Conservation (phyloP, 2,113 vertebrate genomes). For the Cavia porcellus region DNA sequence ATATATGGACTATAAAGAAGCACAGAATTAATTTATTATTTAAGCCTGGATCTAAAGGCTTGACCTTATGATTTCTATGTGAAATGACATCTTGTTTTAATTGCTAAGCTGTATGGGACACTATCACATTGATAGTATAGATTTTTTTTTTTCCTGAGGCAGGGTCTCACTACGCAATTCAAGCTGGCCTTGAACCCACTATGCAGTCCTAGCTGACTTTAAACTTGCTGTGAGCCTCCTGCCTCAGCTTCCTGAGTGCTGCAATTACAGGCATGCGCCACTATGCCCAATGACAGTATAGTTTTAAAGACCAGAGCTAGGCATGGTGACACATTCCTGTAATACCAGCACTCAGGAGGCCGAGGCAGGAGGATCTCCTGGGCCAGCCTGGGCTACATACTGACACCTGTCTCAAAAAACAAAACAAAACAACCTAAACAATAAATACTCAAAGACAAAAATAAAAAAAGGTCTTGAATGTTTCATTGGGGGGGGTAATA, state of each 20-base stretch:
- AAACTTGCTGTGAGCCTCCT: neutral
- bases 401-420: neutral
- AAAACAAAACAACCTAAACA: neutral
- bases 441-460: neutral
- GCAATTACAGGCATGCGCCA: neutral
- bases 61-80: neutral
- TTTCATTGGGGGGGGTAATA: neutral
- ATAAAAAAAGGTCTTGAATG: neutral
- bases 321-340: neutral
- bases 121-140: neutral
- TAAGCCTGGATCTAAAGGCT: neutral
- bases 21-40: neutral
- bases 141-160: neutral
- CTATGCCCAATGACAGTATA: neutral
- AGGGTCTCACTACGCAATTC: neutral
- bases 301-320: neutral
- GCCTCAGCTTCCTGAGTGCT: neutral
- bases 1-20: neutral
- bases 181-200: neutral
- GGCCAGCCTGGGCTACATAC: neutral
- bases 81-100: constrained; percentile 22
- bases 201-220: neutral
- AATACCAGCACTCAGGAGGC: neutral
- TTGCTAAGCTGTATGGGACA: neutral
- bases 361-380: neutral